Conservation (phyloP, 2,113 vertebrate genomes). For the human region DNA sequence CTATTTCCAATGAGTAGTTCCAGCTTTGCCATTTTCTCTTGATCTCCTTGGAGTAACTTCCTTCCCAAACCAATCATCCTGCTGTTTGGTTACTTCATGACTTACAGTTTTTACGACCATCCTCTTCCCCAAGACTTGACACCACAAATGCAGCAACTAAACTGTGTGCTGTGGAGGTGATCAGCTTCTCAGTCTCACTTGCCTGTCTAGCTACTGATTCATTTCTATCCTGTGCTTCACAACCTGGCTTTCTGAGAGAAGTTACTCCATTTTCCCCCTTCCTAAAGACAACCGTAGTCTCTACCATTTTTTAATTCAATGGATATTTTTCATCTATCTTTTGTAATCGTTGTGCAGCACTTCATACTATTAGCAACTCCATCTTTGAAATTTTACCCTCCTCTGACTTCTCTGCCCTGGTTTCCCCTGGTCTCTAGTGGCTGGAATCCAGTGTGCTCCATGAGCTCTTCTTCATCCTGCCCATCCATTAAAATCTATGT, state of each 20-base stretch:
- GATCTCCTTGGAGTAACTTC: not conserved
- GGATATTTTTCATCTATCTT: not conserved
- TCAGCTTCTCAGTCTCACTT: fast-evolving
- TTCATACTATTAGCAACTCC: not conserved
- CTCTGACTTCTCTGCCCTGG: not conserved
- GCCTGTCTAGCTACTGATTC: not conserved
- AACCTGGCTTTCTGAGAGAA: not conserved
- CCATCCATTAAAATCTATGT: not conserved
- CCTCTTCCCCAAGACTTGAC: not conserved
- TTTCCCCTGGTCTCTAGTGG: not conserved
- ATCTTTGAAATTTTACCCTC: not conserved
- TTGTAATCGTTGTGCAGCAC: not conserved
- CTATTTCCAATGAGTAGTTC: not conserved
- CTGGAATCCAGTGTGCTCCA: too few species aligned
- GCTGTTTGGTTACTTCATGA: not conserved
- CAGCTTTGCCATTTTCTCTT: not conserved
- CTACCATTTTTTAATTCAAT: not conserved
- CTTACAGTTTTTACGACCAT: not conserved
- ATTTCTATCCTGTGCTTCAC: not conserved
- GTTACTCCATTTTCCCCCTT: not conserved
- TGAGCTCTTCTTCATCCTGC: not conserved
- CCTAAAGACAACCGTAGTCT: not conserved
- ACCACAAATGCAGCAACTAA: not conserved
- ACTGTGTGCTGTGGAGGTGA: not conserved
- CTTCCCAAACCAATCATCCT: not conserved